phyloP scores from a whole-genome alignment of 2,888 invertebrate genomes.

The Stenodema calcarata region DNA sequence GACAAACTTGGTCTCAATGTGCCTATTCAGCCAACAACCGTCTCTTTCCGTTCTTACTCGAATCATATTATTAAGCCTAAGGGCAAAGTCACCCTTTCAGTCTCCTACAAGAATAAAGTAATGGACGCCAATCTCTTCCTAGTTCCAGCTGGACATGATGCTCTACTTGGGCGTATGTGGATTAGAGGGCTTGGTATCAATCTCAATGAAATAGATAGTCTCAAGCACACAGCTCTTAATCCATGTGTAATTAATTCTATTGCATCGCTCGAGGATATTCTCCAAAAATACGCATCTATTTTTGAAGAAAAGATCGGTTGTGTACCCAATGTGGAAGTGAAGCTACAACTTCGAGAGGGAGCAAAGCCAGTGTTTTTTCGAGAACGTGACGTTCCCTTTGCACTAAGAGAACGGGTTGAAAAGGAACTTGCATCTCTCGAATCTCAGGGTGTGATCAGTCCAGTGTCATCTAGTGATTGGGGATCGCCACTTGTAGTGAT shows the following conservation, averaged over 20 bases:
- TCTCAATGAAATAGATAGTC: constrained; percentile 33
- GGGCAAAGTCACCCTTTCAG: constrained; percentile 38
- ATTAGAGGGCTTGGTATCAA: constrained; percentile 23
- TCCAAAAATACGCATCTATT: constrained; percentile 9
- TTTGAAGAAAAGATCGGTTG: constrained; percentile 28
- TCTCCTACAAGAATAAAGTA: constrained; percentile 8
- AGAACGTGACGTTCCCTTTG: constrained; percentile 44
- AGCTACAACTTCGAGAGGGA: constrained; percentile 18
- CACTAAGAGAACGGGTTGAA: not conserved
- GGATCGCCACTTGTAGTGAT: constrained; percentile 31
- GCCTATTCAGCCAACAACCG: constrained; percentile 35
- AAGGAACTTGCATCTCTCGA: not conserved
- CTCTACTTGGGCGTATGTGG: constrained; percentile 39
- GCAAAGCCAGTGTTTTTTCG: constrained; percentile 17
- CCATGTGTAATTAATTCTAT: not conserved
- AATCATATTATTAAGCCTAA: constrained; percentile 37
- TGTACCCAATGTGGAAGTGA: constrained; percentile 15
- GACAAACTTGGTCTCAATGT: constrained; percentile 26
- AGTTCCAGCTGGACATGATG: constrained; percentile 27
- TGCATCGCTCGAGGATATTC: constrained; percentile 27
- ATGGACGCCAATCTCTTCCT: not conserved
- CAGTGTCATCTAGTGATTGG: constrained; percentile 47
- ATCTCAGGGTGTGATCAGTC: constrained; percentile 30
- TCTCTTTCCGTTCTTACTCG: constrained; percentile 22
- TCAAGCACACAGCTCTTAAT: not conserved